A percentile compares a stretch with the other conserved stretches of the same genome.
Evolutionary conservation across 1,140 invertebrate species (phyloP).

Genomic region (Drosophila sulfurigaster): DNA sequence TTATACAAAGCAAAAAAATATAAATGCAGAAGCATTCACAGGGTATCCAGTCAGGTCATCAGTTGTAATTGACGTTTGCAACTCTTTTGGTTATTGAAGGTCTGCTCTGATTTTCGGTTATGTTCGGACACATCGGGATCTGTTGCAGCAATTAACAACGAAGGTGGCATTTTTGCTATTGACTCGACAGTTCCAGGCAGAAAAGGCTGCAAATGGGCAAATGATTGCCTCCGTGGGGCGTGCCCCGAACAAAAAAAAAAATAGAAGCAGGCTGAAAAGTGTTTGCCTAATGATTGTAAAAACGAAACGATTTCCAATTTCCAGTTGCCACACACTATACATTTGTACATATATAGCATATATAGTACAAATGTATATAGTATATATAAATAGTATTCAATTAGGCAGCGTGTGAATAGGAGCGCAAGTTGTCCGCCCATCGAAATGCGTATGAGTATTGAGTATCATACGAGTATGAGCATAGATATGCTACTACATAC

Average conservation of each 20-base stretch:
- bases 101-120: slow-evolving; percentile 5
- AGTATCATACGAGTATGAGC: neutral
- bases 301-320: slow-evolving; percentile 53
- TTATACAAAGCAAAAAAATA: too few relatives aligned
- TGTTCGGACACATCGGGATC: neutral
- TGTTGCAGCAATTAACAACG: slow-evolving; percentile 60
- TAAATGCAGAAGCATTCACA: neutral
- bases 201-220: neutral
- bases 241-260: slow-evolving; percentile 13
- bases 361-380: too few relatives aligned
- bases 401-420: slow-evolving; percentile 76
- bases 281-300: slow-evolving; percentile 68
- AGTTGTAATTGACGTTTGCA: too few relatives aligned
- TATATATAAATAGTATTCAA: slow-evolving; percentile 41
- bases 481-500: too few relatives aligned
- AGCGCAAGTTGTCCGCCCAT: slow-evolving; percentile 51
- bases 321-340: slow-evolving; percentile 43
- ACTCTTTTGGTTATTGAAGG: neutral
- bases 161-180: slow-evolving; percentile 77
- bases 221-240: slow-evolving; percentile 22
- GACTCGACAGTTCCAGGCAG: slow-evolving; percentile 67
- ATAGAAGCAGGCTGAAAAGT: slow-evolving; percentile 9
- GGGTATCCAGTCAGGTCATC: neutral
- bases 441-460: neutral
- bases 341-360: too few relatives aligned